These are phyloP conservation scores for Dolichoris vasculosae DNA, from an alignment of 1,140 invertebrate genomes.

Conservation along the genomic window DNA sequence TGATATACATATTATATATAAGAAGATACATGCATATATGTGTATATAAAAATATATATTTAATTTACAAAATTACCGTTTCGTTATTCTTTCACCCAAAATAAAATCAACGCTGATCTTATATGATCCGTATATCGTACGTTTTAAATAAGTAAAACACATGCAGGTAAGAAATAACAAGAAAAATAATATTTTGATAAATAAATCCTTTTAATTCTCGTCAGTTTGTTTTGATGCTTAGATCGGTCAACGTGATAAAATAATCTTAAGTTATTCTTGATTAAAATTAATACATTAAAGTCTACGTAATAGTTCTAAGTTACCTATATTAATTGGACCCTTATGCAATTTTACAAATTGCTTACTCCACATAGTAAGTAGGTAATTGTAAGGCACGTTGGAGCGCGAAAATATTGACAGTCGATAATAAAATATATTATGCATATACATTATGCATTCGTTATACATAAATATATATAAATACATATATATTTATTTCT, in stretches of 20 bases:
- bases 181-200: constrained; percentile 18
- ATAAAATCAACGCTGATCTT: not conserved
- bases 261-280: constrained; percentile 22
- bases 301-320: constrained; percentile 6
- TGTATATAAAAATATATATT: constrained; percentile 53
- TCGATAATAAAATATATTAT: constrained; percentile 41
- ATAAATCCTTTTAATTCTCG: constrained; percentile 45
- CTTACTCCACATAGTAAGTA: constrained; percentile 2
- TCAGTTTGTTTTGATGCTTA: constrained; percentile 22
- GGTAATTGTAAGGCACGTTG: constrained; percentile 32
- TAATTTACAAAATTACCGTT: constrained; percentile 48
- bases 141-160: constrained; percentile 5
- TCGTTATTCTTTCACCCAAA: not conserved
- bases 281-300: constrained; percentile 25
- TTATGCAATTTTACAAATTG: constrained; percentile 20
- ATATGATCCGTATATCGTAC: not conserved
- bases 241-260: constrained; percentile 36
- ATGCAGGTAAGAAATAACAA: not conserved
- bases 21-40: constrained; percentile 50
- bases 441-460: constrained; percentile 4
- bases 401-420: constrained; percentile 24
- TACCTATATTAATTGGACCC: constrained; percentile 28
- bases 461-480: not conserved
- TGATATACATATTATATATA: constrained; percentile 46
- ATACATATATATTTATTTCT: not conserved